These are phyloP conservation scores for Lycocerus yunnanus DNA, from an alignment of 2,888 invertebrate genomes.

Conservation along the genomic window DNA sequence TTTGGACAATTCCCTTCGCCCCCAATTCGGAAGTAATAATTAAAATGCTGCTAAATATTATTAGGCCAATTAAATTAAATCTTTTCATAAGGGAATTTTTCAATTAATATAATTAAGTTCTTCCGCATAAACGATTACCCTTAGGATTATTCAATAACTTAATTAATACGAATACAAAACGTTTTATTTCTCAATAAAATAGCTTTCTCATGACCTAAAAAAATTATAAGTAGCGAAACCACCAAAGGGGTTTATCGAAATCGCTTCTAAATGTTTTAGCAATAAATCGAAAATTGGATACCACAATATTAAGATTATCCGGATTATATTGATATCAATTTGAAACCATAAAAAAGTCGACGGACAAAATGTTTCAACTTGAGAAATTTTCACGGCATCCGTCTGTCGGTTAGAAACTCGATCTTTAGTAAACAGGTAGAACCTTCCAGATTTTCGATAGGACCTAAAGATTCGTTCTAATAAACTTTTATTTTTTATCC, in stretches of 20 bases:
- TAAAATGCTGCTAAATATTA: background rate
- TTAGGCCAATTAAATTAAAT: background rate
- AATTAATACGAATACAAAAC: background rate
- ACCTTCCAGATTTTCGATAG: too few species aligned
- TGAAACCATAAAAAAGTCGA: background rate
- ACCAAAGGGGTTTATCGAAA: background rate
- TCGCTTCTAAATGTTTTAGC: background rate
- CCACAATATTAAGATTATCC: background rate
- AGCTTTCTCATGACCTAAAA: background rate
- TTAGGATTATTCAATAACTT: background rate
- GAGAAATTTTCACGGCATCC: background rate
- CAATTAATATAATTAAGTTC: background rate
- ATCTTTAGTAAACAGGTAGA: background rate
- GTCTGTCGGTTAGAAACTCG: background rate
- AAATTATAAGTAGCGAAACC: background rate
- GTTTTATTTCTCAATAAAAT: background rate
- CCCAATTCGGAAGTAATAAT: background rate
- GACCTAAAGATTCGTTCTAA: too few species aligned
- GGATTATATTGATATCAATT: background rate
- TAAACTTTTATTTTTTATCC: too few species aligned
- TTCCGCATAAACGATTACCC: background rate
- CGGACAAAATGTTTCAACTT: background rate
- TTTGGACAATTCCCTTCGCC: background rate
- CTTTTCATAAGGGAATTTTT: background rate
- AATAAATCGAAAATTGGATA: background rate